Conservation (phyloP, 2,797 vertebrate genomes). For the Amniataba percoides region DNA sequence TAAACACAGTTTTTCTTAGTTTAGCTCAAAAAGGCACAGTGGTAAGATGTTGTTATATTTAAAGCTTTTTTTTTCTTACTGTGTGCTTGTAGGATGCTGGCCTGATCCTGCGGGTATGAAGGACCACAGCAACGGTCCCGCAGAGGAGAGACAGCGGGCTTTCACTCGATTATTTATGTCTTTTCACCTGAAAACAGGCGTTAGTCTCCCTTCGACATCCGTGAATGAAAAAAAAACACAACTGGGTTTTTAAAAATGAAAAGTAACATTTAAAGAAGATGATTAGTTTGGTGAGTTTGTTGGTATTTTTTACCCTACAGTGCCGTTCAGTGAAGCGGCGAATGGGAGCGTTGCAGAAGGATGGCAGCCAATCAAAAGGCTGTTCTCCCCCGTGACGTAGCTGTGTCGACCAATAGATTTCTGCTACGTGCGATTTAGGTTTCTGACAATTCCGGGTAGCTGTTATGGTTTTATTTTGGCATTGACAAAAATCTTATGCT, state of each 20-base stretch:
- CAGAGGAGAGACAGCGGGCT: slow-evolving; percentile 16
- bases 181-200: neutral
- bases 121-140: slow-evolving; percentile 46
- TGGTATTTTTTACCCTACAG: slow-evolving; percentile 44
- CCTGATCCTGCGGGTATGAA: slow-evolving; percentile 63
- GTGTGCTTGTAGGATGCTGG: slow-evolving; percentile 65
- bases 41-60: neutral
- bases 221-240: neutral
- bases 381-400: slow-evolving; percentile 19
- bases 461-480: too few relatives aligned
- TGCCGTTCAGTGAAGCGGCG: slow-evolving; percentile 10
- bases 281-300: slow-evolving; percentile 35
- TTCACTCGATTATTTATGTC: too few relatives aligned
- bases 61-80: slow-evolving; percentile 71
- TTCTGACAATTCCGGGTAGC: slow-evolving; percentile 35
- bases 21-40: too few relatives aligned
- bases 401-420: slow-evolving; percentile 48
- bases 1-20: too few relatives aligned
- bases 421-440: slow-evolving; percentile 48
- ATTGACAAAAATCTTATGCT: too few relatives aligned
- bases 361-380: slow-evolving; percentile 66
- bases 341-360: slow-evolving; percentile 23
- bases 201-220: neutral
- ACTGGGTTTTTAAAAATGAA: too few relatives aligned
- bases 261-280: too few relatives aligned